phyloP scores from a whole-genome alignment of 2,113 vertebrate species.

The Tetrao urogallus region DNA sequence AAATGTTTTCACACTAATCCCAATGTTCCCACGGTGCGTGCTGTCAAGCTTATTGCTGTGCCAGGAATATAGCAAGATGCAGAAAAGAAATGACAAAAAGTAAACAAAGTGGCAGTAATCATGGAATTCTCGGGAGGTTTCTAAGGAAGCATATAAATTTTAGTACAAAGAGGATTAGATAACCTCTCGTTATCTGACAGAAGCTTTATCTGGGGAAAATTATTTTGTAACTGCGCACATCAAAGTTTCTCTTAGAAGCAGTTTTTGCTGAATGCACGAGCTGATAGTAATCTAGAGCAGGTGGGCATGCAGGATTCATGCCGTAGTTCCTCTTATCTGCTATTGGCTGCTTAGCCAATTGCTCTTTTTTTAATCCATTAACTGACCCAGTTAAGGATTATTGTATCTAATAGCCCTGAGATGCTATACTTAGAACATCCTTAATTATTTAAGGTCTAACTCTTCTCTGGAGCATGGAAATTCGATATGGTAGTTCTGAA shows the following conservation, averaged over 20 bases:
- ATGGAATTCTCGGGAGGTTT: not conserved
- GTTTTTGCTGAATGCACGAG: not conserved
- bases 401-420: constrained; percentile 3
- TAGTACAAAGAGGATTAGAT: not conserved
- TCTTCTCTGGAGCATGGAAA: constrained; percentile 4
- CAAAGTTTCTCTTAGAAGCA: not conserved
- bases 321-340: not conserved
- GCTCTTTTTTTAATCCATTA: not conserved
- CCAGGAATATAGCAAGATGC: not conserved
- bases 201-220: not conserved
- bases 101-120: not conserved
- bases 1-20: not conserved
- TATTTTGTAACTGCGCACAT: not conserved
- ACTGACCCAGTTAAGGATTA: constrained; percentile 13
- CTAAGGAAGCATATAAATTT: not conserved
- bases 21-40: not conserved
- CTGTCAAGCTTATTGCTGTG: not conserved
- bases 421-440: constrained; percentile 36
- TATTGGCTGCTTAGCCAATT: not conserved
- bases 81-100: not conserved
- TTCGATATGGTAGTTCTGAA: not conserved
- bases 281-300: not conserved
- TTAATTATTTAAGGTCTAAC: constrained; percentile 64
- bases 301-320: not conserved
- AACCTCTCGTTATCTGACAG: not conserved